Evolutionary conservation across 2,888 invertebrate species (phyloP).

Genomic region (Parasteatoda lunata): DNA sequence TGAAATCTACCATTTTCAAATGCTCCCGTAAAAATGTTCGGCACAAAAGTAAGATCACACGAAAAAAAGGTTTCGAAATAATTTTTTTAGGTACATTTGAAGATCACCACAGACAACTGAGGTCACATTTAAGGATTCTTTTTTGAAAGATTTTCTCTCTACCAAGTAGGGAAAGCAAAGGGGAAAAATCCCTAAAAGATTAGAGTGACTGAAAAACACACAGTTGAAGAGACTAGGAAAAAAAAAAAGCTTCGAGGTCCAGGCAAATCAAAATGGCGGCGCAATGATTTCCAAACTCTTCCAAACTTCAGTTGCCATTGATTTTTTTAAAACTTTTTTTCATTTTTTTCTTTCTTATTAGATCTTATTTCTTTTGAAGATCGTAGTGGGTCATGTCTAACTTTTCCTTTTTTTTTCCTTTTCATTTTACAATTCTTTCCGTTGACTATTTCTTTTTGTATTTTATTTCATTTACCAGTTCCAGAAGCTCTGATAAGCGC

Average conservation of each 20-base stretch:
- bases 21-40: background rate
- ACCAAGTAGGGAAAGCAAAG: background rate
- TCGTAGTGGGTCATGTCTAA: slow-evolving; percentile 54
- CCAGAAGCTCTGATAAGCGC: slow-evolving; percentile 33
- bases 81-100: slow-evolving; percentile 23
- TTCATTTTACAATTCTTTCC: background rate
- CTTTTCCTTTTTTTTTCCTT: slow-evolving; percentile 25
- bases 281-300: slow-evolving; percentile 60
- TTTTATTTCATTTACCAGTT: slow-evolving; percentile 20
- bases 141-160: slow-evolving; percentile 35
- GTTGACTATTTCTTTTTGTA: slow-evolving; percentile 12
- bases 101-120: slow-evolving; percentile 53
- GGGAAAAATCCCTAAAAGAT: slow-evolving; percentile 33
- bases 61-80: background rate
- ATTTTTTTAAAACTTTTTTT: slow-evolving; percentile 28
- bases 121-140: slow-evolving; percentile 55
- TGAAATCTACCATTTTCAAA: background rate
- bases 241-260: slow-evolving; percentile 33
- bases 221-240: slow-evolving; percentile 15
- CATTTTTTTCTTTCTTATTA: slow-evolving; percentile 49
- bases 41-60: background rate
- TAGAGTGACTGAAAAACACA: slow-evolving; percentile 37
- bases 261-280: slow-evolving; percentile 55
- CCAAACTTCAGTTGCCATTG: slow-evolving; percentile 56
- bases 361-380: slow-evolving; percentile 56